Conservation (phyloP, 2,113 vertebrate species). For the Brienomyrus brachyistius region DNA sequence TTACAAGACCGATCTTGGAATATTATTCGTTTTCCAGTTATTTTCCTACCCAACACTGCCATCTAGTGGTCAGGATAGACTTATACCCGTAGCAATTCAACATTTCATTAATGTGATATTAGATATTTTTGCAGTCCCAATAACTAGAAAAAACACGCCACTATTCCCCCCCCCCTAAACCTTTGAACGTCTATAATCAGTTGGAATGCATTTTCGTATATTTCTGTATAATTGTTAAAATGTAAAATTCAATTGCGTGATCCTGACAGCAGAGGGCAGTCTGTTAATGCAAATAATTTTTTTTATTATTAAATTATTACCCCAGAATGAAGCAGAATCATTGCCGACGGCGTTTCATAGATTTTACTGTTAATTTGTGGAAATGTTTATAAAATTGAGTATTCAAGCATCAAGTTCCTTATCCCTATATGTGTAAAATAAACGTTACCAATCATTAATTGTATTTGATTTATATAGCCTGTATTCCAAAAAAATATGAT, state of each 20-base stretch:
- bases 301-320: background rate
- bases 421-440: background rate
- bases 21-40: conserved; percentile 43
- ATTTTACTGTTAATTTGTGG: background rate
- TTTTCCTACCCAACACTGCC: conserved; percentile 57
- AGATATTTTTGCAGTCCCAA: background rate
- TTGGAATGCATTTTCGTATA: background rate
- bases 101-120: background rate
- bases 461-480: background rate
- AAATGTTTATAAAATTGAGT: no score
- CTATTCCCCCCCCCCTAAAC: background rate
- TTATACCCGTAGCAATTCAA: background rate
- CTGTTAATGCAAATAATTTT: background rate
- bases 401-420: background rate
- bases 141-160: background rate
- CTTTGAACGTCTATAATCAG: background rate
- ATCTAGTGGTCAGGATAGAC: conserved; percentile 53
- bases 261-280: conserved; percentile 1
- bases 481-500: background rate
- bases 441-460: background rate
- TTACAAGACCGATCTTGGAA: conserved; percentile 55
- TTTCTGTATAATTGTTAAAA: background rate
- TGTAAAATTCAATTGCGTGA: background rate
- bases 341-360: background rate
- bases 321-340: background rate